Conservation (phyloP, 2,113 vertebrate species). For the Vidua chalybeata region DNA sequence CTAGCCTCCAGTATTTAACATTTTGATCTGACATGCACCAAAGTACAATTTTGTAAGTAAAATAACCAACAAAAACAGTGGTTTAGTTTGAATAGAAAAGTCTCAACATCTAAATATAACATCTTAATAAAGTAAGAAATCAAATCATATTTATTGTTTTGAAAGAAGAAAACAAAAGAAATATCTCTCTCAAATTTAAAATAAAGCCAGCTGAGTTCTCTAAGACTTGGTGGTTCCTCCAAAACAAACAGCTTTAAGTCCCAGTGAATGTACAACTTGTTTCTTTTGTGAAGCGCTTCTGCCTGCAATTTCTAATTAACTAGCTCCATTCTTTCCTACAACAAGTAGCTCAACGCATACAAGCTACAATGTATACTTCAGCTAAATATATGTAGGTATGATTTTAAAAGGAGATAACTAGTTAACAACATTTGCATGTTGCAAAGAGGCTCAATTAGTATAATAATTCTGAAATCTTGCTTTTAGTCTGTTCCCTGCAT, state of each 20-base stretch:
- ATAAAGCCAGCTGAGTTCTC: neutral
- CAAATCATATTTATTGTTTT: neutral
- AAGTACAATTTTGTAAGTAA: neutral
- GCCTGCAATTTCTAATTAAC: slow-evolving; percentile 62
- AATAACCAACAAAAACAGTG: neutral
- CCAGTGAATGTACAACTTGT: slow-evolving; percentile 40
- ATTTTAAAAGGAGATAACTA: slow-evolving; percentile 50
- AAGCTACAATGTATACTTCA: slow-evolving; percentile 14
- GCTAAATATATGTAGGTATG: neutral
- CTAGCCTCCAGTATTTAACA: neutral
- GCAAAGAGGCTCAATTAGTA: slow-evolving; percentile 7
- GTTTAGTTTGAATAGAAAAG: neutral
- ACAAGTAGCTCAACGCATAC: neutral
- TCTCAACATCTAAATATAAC: neutral
- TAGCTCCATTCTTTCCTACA: slow-evolving; percentile 19
- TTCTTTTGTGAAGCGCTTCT: slow-evolving; percentile 43
- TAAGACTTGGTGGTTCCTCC: neutral
- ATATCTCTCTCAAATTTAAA: neutral
- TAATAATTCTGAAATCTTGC: slow-evolving; percentile 36
- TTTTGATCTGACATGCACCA: neutral
- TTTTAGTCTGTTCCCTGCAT: slow-evolving; percentile 45
- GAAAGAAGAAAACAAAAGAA: neutral
- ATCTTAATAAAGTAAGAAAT: neutral
- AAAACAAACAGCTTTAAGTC: slow-evolving; percentile 54
- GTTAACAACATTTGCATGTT: slow-evolving; percentile 12